Base-by-base conservation (phyloP, 2,888 invertebrate species). In the Lasioglossum oenotherae region DNA sequence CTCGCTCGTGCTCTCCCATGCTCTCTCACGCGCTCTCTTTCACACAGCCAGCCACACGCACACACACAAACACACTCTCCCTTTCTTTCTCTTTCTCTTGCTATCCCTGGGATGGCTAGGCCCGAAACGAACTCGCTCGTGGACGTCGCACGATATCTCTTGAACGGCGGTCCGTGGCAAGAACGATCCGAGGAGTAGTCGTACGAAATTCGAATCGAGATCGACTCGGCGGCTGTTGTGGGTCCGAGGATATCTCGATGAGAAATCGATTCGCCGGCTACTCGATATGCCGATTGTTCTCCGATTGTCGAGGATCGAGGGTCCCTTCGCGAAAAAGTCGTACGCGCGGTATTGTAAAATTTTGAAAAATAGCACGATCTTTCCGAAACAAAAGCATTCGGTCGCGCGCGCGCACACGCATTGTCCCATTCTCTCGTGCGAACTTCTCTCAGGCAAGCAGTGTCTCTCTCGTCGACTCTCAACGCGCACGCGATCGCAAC, bases 321-420 rank as follows among this genome's bases (percentile, higher is more conserved):
- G 90, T 88, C 86, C 87, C 85, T 89, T 90, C 87, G 90, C 87
- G 89, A 91, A 91, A 81, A 38, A 80, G 79, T 83, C 81, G 90
- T 91, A 89, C 90, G 91, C 90, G 90, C 87, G 84, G 87, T 85
- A 53, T 83, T 93, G 88, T 92, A 93, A 93, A 94, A 94, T 95
- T 95, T 94, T 94, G 94, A 94, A 94, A 94, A 94, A 94, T 94
- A 94, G 93, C 93, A 93, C 92, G 92, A 92, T 93, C 87, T 91
- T 88, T 90, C 89, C 81, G 90, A 92, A 92, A 89, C 91, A 92
- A 91, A 93, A 91, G 90, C 90, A 93, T 89, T 87, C 91, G 89
- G 87, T 75, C 89, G 88, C 82, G 88, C 82, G 35, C 82, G 49
- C 72, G 76, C 77, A 72, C 79, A 35, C 76, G 64, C 64, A 31